These are phyloP conservation scores for Lymantria dispar DNA, from an alignment of 2,888 invertebrate genomes.

Conservation along the genomic window DNA sequence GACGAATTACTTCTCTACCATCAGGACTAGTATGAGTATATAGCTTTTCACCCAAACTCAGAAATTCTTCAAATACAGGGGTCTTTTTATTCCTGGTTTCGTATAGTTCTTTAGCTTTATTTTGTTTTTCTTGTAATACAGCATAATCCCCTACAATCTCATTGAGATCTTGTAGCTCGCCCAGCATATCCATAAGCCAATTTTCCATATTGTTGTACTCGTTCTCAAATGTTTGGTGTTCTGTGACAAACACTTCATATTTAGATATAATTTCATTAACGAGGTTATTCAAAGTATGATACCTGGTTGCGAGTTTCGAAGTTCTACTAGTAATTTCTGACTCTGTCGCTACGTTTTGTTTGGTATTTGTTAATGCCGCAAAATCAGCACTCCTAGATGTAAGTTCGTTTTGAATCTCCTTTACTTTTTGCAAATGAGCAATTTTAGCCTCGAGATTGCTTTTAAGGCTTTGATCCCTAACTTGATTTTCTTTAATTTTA, in stretches of 20 bases:
- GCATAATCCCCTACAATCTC: conserved; percentile 93
- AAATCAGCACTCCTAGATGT: conserved; percentile 86
- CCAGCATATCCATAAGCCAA: conserved; percentile 88
- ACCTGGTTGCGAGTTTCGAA: conserved; percentile 90
- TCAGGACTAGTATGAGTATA: conserved; percentile 97
- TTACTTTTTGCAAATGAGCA: conserved; percentile 89
- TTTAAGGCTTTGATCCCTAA: conserved; percentile 94
- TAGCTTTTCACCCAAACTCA: conserved; percentile 94
- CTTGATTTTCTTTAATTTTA: conserved; percentile 90
- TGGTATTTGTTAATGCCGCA: conserved; percentile 85
- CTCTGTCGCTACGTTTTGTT: conserved; percentile 88
- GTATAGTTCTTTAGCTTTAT: conserved; percentile 89
- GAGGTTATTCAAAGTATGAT: conserved; percentile 90
- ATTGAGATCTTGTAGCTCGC: conserved; percentile 88
- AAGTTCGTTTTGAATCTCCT: conserved; percentile 87
- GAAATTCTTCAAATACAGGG: conserved; percentile 90
- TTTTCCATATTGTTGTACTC: conserved; percentile 88
- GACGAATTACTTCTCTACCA: conserved; percentile 95
- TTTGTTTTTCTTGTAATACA: conserved; percentile 91
- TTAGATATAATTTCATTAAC: conserved; percentile 92
- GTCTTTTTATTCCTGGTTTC: conserved; percentile 91
- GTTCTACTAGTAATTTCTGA: conserved; percentile 88
- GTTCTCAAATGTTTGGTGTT: conserved; percentile 91
- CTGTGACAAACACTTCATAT: conserved; percentile 92
- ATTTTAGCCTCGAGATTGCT: conserved; percentile 92